Evolutionary conservation across 2,797 vertebrate species (phyloP), one percentile per base, ranked within the genome.

Genomic region (Zenarchopterus dispar): DNA sequence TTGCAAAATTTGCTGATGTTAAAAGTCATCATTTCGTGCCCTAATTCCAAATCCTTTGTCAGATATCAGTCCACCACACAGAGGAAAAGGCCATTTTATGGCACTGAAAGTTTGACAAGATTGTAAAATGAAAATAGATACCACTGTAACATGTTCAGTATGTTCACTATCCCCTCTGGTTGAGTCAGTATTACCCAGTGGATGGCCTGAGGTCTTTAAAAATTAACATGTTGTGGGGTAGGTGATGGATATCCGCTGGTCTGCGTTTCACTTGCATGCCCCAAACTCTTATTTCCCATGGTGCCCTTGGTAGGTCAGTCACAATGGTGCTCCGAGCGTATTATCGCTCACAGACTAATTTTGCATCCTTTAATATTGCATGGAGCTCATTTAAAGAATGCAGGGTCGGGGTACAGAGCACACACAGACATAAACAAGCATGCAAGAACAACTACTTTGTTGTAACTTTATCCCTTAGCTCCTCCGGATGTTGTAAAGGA

Each of bases 311-410:
- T 73, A 70, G 89, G 88, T 89, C 85, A 83, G 81, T 82, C 72
- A 74, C 81, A 77, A 50, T 68, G 73, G 78, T 60, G 83, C 81
- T 88, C 77, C 57, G 53, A 87, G 76, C 66, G 21, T 56, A 73
- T 84, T 77, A 77, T 77, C 36, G 24, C 80, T 82, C 45, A 26
- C 73, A 70, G 74, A 84, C 88, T 91, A 70, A 82, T 91, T 92
- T 90, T 88, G 86, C 82, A 90, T 90, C 87, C 90, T 95, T 97
- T 95, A 97, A 97, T 97, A 97, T 97, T 98, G 95, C 95, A 97
- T 97, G 95, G 92, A 89, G 91, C 93, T 96, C 94, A 97, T 97
- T 96, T 95, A 93, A 92, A 91, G 89, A 91, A 91, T 91, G 93
- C 92, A 88, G 81, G 89, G 17, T 67, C 71, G 78, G 91, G 93